Base-by-base conservation (phyloP, 2,797 vertebrate species). In the Etheostoma perlongum region DNA sequence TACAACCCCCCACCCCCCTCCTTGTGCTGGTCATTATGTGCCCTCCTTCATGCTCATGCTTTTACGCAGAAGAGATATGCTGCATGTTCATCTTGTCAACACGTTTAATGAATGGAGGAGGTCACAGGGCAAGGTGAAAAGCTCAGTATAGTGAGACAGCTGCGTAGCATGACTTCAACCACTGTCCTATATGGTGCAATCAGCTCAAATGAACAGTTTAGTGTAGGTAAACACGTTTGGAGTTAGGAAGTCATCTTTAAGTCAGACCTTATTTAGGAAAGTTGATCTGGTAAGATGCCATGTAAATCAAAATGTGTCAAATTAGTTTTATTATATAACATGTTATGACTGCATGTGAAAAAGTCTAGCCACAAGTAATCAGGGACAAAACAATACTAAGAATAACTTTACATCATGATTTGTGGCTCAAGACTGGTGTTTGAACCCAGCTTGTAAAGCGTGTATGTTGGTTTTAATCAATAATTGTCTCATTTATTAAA, bases 61-160 rank as follows among this genome's bases (percentile, higher is more conserved):
- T 60, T 62, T 36, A 62, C 13, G 4, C 6, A 13, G 46, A 72
- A 30, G 68, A 79, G 58, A 44, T 59, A 51, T 36, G 54, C 61
- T 30, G 46, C 58, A 59, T 40, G 81, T 77, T 89, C 65, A 0
- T 33, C 74, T 87, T 83, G 90, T 94, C 93, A 93, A 87, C 93
- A 93, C 85, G 3, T 94, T 89, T 93, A 92, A 94, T 94, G 89
- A 94, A 93, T 84, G 7, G 7, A 40, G 53, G 71, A 90, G 84
- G 90, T 91, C 82, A 85, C 81, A 83, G 85, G 82, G 69, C 87
- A 92, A 94, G 88, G 93, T 89, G 74, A 88, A 36, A 53, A 51
- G 46, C 81, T 83, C 70, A 16, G 69, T 18, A 3, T 65, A 18
- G 14, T 16, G 54, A 77, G 48, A 46, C 21, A 1, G 49, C 51